Evolutionary conservation across 2,888 invertebrate species (phyloP).

Genomic region (Metallyticus violacea): DNA sequence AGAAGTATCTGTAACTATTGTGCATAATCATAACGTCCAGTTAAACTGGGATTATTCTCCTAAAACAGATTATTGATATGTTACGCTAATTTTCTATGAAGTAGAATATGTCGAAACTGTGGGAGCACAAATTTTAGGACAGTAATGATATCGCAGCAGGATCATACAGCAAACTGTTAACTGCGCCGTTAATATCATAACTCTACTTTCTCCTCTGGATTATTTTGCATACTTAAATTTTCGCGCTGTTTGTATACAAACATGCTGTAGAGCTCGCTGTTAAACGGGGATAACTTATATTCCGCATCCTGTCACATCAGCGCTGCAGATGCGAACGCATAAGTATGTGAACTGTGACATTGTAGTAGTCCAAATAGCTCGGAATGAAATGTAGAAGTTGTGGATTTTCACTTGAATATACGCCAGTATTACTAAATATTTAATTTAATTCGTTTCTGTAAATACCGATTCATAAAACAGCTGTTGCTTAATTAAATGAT

Average conservation of each 20-base stretch:
- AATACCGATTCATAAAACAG: no score
- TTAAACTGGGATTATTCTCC: no score
- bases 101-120: neutral
- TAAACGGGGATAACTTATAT: neutral
- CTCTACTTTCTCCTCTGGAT: neutral
- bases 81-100: neutral
- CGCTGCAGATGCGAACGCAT: neutral
- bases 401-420: no score
- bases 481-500: no score
- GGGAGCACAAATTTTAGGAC: neutral
- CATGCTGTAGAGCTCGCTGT: neutral
- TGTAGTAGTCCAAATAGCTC: no score
- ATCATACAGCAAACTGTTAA: neutral
- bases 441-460: no score
- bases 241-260: neutral
- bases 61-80: neutral
- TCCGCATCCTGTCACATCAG: neutral
- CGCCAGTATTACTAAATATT: no score
- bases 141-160: neutral
- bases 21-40: no score
- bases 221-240: neutral
- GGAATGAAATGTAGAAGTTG: no score
- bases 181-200: no score
- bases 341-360: no score
- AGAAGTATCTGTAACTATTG: no score